Evolutionary conservation across 2,797 vertebrate species (phyloP).

Genomic region (Jordanella pulchra): DNA sequence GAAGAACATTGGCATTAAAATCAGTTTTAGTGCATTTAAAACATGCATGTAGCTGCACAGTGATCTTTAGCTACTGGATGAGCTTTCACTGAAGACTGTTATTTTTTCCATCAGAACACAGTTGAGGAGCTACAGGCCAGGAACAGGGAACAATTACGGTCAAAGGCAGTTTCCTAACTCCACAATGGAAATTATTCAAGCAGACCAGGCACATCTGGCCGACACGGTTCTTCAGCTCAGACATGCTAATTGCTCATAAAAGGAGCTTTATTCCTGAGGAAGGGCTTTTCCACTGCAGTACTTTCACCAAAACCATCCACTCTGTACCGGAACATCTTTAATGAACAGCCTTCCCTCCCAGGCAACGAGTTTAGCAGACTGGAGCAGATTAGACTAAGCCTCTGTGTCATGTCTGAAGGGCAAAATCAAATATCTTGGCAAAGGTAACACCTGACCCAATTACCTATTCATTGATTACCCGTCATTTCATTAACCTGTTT

Average conservation of each 20-base stretch:
- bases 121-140: constrained; percentile 9
- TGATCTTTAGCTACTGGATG: background rate
- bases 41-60: background rate
- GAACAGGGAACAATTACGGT: constrained; percentile 35
- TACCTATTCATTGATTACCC: constrained; percentile 2
- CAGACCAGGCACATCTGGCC: constrained; percentile 20
- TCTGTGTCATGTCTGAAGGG: constrained; percentile 23
- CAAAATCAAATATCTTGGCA: constrained; percentile 40
- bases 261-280: background rate
- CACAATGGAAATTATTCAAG: constrained; percentile 13
- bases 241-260: background rate
- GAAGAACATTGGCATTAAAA: background rate
- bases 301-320: background rate
- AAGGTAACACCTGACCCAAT: constrained; percentile 20
- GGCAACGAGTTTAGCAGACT: constrained; percentile 32
- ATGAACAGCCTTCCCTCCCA: constrained; percentile 3
- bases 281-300: background rate
- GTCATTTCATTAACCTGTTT: background rate
- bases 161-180: constrained; percentile 15
- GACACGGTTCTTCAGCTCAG: constrained; percentile 3
- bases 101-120: constrained; percentile 9
- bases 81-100: background rate
- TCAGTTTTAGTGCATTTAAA: background rate
- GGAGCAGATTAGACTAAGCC: constrained; percentile 53
- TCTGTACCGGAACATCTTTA: constrained; percentile 4